phyloP scores from a whole-genome alignment of 2,797 vertebrate species.

The Sardinella longiceps region DNA sequence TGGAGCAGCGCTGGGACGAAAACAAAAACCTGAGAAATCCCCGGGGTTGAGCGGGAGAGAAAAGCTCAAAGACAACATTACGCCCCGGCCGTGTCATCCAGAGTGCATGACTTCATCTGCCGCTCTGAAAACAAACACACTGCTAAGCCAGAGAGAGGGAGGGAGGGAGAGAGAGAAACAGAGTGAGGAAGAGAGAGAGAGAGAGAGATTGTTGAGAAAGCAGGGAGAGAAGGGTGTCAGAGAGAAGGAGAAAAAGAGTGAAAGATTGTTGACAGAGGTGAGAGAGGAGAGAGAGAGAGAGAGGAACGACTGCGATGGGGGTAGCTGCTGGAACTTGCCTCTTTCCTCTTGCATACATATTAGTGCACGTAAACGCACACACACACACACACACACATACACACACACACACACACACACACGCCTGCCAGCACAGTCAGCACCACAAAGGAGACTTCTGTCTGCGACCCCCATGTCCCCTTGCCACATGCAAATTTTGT shows the following conservation, averaged over 20 bases:
- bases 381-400: constrained; percentile 44
- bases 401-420: constrained; percentile 30
- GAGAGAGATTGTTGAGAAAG: not conserved
- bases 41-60: constrained; percentile 32
- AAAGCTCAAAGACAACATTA: constrained; percentile 36
- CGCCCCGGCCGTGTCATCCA: constrained; percentile 39
- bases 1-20: constrained; percentile 16
- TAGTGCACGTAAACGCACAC: constrained; percentile 48
- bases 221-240: not conserved
- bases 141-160: constrained; percentile 30
- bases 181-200: not conserved
- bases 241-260: not conserved
- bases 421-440: constrained; percentile 40
- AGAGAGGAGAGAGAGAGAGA: not conserved
- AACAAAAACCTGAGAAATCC: constrained; percentile 42
- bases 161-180: not conserved
- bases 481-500: constrained; percentile 50
- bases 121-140: constrained; percentile 42
- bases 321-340: constrained; percentile 53
- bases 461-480: constrained; percentile 32
- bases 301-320: constrained; percentile 30
- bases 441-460: constrained; percentile 49
- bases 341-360: constrained; percentile 32
- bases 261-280: not conserved
- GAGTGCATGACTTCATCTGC: constrained; percentile 46